Conservation (phyloP, 2,797 vertebrate species). For the Labeo calbasu region DNA sequence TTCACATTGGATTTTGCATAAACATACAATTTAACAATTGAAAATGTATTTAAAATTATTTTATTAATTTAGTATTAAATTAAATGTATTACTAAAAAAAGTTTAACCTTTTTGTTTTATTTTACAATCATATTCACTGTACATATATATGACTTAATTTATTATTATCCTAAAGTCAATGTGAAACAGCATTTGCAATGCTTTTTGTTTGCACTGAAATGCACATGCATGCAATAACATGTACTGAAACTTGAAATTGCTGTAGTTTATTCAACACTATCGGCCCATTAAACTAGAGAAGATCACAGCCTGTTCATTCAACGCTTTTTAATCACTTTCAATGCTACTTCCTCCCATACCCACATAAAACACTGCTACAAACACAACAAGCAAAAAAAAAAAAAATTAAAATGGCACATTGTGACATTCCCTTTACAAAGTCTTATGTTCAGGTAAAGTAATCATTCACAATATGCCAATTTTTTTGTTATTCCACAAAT, state of each 20-base stretch:
- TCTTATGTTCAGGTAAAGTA: constrained; percentile 13
- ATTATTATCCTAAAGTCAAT: neutral
- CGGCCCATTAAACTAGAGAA: neutral
- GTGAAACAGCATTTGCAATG: neutral
- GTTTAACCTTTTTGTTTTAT: too few relatives aligned
- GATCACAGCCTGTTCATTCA: neutral
- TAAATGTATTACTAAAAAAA: too few relatives aligned
- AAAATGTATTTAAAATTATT: too few relatives aligned
- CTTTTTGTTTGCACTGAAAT: neutral
- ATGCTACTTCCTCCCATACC: constrained; percentile 6
- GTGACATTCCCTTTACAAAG: constrained; percentile 10
- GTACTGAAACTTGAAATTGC: neutral
- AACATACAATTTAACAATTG: neutral
- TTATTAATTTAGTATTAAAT: too few relatives aligned
- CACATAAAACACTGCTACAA: constrained; percentile 36
- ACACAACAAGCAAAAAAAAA: constrained; percentile 24
- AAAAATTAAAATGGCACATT: neutral
- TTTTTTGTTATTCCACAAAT: neutral
- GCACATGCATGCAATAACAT: neutral
- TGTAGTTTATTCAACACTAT: neutral
- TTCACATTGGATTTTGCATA: too few relatives aligned
- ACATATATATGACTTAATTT: too few relatives aligned
- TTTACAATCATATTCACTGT: too few relatives aligned
- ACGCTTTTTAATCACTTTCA: constrained; percentile 42
- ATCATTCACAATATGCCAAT: constrained; percentile 25